Percentiles rank a stretch among this genome's conserved stretches.
These are phyloP conservation scores for Oreochromis niloticus DNA, from an alignment of 2,113 vertebrate species.

Conservation along the genomic window DNA sequence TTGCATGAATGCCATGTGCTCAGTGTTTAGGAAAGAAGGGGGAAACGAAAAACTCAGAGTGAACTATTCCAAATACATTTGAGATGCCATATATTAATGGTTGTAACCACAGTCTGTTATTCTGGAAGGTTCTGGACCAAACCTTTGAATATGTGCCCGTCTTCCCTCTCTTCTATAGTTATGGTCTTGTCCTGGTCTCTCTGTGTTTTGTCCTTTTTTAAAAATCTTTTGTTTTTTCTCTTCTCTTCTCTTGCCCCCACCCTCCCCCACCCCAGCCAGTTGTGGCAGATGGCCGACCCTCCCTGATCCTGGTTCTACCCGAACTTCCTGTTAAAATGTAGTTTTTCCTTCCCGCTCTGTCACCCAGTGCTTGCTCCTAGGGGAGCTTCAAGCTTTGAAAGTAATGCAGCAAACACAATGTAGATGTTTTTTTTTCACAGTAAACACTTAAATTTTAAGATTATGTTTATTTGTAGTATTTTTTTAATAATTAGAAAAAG, in stretches of 20 bases:
- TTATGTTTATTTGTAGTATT: background rate
- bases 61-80: background rate
- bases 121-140: background rate
- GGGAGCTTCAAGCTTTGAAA: background rate
- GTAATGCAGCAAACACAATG: background rate
- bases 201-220: background rate
- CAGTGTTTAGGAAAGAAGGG: background rate
- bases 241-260: background rate
- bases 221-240: background rate
- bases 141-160: background rate
- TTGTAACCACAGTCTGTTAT: background rate
- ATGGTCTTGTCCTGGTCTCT: background rate
- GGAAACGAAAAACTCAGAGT: background rate
- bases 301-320: background rate
- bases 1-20: background rate
- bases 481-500: background rate
- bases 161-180: background rate
- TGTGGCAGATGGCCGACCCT: background rate
- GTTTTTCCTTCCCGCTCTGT: background rate
- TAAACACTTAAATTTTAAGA: background rate
- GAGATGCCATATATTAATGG: background rate
- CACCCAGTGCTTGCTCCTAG: background rate
- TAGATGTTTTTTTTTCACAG: accelerated
- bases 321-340: background rate
- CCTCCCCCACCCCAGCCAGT: accelerated